Conservation (phyloP, 35 echinoderm and acorn worm genomes). For the Patiria miniata region DNA sequence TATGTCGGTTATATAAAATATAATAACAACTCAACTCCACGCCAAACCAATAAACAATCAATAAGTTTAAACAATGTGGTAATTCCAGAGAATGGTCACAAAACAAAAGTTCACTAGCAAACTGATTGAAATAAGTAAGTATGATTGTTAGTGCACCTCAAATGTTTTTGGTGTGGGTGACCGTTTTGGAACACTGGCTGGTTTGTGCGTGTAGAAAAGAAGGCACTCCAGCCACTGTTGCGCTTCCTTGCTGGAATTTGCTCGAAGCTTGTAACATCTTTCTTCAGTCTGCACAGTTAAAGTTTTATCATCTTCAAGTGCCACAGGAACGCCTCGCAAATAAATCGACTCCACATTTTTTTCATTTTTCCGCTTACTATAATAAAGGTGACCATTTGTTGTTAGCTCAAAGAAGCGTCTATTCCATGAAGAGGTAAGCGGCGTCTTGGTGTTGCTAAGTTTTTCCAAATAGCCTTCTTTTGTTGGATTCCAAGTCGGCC, state of each 20-base stretch:
- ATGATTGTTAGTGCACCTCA: background rate
- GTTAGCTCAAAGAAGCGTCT: slow-evolving; percentile 96
- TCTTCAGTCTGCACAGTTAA: slow-evolving; percentile 82
- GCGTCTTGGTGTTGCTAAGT: slow-evolving; percentile 69
- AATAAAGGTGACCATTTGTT: slow-evolving; percentile 87
- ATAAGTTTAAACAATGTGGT: too few species aligned
- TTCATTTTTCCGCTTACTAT: slow-evolving; percentile 94
- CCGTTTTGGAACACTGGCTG: slow-evolving; percentile 53
- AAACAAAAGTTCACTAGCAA: too few species aligned
- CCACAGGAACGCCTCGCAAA: slow-evolving; percentile 72
- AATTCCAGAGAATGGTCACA: too few species aligned
- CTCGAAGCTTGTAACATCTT: slow-evolving; percentile 81
- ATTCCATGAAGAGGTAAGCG: slow-evolving; percentile 90
- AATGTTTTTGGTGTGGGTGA: background rate
- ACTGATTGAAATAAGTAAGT: too few species aligned
- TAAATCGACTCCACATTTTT: slow-evolving; percentile 97
- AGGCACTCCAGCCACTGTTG: slow-evolving; percentile 83
- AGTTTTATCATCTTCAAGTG: slow-evolving; percentile 85
- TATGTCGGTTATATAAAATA: too few species aligned
- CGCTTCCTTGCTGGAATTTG: slow-evolving; percentile 59
- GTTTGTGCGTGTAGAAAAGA: slow-evolving; percentile 80
- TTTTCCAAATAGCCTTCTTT: slow-evolving; percentile 98
- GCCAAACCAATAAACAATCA: too few species aligned
- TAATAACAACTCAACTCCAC: too few species aligned
- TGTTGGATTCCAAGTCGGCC: slow-evolving; percentile 75